Base-by-base conservation (phyloP, 2,888 invertebrate species). In the Odontocerum albicorne region DNA sequence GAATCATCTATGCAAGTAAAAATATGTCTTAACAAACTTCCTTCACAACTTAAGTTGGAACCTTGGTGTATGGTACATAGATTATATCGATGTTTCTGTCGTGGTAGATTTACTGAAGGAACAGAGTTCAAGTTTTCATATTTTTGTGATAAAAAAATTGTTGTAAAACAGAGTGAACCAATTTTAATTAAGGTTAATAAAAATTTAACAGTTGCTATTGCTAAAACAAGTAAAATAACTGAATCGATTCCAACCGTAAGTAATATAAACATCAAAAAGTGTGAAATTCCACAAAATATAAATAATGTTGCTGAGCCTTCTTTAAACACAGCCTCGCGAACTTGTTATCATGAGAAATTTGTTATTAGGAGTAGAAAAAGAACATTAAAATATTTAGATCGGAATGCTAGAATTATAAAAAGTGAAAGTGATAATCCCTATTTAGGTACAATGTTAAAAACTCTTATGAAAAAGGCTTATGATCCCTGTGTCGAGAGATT, bases 31-130 rank as follows among this genome's bases (percentile, higher is more conserved):
- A 64, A 65, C 1, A 67, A 65, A 10, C 58, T 73, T 22, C 57
- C 66, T 2, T 62, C 65, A 45, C 64, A 73, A 57, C 65, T 71
- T 20, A 77, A 81, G 63, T 65, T 86, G 39, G 79, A 82, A 57
- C 80, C 82, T 1, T 86, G 79, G 75, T 88, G 87, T 63, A 81
- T 86, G 79, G 73, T 80, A 2, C 87, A 88, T 65, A 73, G 79
- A 62, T 67, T 83, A 42, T 85, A 87, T 63, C 81, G 82, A 65
- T 87, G 87, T 68, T 81, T 81, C 66, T 87, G 87, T 65, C 77
- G 77, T 61, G 78, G 81, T 7, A 10, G 32, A 16, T 52, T 49
- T 13, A 42, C 45, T 4, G 20, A 38, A 4, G 59, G 59, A 1
- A 7, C 31, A 3, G n/a, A 32, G 4, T 55, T 45, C 31, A 31